Conservation (phyloP, 2,113 vertebrate species). For the Dromaius novaehollandiae region DNA sequence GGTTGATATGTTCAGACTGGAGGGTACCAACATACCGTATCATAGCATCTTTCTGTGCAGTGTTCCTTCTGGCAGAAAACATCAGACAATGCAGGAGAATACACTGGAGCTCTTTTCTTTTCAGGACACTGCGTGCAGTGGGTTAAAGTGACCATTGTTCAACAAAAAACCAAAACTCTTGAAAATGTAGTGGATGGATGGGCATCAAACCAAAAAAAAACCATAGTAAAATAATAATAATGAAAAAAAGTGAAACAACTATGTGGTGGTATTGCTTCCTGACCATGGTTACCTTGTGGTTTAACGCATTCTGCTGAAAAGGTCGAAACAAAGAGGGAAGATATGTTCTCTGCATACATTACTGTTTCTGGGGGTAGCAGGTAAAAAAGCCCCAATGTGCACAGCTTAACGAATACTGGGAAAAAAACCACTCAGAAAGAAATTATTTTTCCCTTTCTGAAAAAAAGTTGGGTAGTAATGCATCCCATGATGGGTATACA, state of each 20-base stretch:
- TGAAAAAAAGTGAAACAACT: not conserved
- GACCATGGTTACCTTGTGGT: not conserved
- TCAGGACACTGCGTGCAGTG: not conserved
- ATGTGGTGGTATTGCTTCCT: not conserved
- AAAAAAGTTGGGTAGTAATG: not conserved
- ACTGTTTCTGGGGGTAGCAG: not conserved
- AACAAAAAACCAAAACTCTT: not conserved
- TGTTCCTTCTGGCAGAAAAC: not conserved
- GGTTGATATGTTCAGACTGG: not conserved
- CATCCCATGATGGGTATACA: not conserved
- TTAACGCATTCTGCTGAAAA: not conserved
- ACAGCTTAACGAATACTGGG: not conserved
- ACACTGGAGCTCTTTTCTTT: not conserved
- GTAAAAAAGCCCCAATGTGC: not conserved
- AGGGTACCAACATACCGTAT: not conserved
- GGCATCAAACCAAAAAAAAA: not conserved
- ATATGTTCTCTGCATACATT: not conserved
- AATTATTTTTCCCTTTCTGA: not conserved
- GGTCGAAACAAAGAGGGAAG: not conserved
- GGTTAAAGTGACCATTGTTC: not conserved
- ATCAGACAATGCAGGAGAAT: not conserved
- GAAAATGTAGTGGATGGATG: not conserved
- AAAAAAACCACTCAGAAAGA: not conserved
- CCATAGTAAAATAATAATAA: not conserved
- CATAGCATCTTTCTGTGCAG: not conserved